phyloP scores from a whole-genome alignment of 2,888 invertebrate genomes.

The Andrena bicolor region DNA sequence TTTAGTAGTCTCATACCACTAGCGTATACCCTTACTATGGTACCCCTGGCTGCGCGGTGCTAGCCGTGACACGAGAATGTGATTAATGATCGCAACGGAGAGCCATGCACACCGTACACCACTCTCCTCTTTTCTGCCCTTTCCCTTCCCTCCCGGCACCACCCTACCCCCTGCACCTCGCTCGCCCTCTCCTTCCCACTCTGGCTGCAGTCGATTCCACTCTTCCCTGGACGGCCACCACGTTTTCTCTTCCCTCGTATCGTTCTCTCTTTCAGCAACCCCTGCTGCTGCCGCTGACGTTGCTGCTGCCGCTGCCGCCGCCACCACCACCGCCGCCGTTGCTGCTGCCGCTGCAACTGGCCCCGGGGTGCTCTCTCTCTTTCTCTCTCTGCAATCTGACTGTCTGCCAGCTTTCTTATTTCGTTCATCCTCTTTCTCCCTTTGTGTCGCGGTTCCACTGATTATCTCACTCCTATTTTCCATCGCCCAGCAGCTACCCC shows the following conservation, averaged over 20 bases:
- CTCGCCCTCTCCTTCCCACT: slow-evolving; percentile 44
- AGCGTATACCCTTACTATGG: slow-evolving; percentile 82
- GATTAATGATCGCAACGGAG: slow-evolving; percentile 84
- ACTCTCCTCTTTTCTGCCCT: slow-evolving; percentile 57
- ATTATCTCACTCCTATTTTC: slow-evolving; percentile 51
- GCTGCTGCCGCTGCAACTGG: slow-evolving; percentile 56
- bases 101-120: slow-evolving; percentile 80
- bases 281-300: slow-evolving; percentile 67
- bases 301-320: slow-evolving; percentile 43
- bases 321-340: slow-evolving; percentile 49
- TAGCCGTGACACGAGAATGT: slow-evolving; percentile 83
- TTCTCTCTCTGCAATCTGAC: slow-evolving; percentile 67
- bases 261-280: slow-evolving; percentile 76
- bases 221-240: slow-evolving; percentile 53
- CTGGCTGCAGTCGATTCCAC: slow-evolving; percentile 57
- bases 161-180: slow-evolving; percentile 25
- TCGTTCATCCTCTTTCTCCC: slow-evolving; percentile 59
- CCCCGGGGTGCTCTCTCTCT: slow-evolving; percentile 42
- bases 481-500: slow-evolving; percentile 3
- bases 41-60: slow-evolving; percentile 84
- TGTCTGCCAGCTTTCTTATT: slow-evolving; percentile 72
- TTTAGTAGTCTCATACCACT: slow-evolving; percentile 75
- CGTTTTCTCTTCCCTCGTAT: slow-evolving; percentile 52
- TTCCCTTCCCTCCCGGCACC: slow-evolving; percentile 58
- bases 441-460: slow-evolving; percentile 29